A percentile compares a stretch with the other conserved stretches of the same genome.
Evolutionary conservation across 2,797 vertebrate species (phyloP).

Genomic region (Neosilurus mollespiculum): DNA sequence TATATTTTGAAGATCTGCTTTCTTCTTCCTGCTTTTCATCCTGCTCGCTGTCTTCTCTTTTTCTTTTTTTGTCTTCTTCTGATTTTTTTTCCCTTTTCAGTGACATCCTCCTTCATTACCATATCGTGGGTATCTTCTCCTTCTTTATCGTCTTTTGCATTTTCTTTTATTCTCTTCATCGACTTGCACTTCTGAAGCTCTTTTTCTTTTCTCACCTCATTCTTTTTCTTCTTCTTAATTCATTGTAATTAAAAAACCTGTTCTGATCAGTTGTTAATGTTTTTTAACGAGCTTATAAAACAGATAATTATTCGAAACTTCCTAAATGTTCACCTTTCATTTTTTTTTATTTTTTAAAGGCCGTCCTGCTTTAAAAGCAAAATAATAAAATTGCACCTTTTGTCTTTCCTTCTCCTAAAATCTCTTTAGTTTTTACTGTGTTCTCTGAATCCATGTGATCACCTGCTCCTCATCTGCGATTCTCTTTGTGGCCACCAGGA

Average conservation of each 20-base stretch:
- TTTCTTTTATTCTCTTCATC: neutral
- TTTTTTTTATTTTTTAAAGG: neutral
- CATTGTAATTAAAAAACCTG: neutral
- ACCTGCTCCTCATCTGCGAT: slow-evolving; percentile 14
- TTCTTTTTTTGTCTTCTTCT: neutral
- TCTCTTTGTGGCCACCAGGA: slow-evolving; percentile 18
- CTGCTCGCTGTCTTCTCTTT: neutral
- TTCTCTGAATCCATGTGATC: neutral
- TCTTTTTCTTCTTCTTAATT: neutral
- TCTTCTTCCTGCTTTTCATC: neutral
- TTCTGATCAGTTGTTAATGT: neutral
- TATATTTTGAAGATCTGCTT: neutral
- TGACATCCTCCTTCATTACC: neutral
- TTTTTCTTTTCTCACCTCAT: no score
- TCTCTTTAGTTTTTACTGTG: neutral
- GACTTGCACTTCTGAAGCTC: neutral
- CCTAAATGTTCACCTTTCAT: neutral
- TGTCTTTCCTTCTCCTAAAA: neutral
- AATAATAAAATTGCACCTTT: no score
- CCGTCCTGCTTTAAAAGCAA: neutral
- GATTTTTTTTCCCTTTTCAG: neutral
- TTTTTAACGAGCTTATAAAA: neutral
- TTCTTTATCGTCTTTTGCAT: neutral
- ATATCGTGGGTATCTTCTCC: neutral
- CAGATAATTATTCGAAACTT: neutral